Conservation (phyloP, 2,888 invertebrate species). For the Phytoseiulus persimilis region DNA sequence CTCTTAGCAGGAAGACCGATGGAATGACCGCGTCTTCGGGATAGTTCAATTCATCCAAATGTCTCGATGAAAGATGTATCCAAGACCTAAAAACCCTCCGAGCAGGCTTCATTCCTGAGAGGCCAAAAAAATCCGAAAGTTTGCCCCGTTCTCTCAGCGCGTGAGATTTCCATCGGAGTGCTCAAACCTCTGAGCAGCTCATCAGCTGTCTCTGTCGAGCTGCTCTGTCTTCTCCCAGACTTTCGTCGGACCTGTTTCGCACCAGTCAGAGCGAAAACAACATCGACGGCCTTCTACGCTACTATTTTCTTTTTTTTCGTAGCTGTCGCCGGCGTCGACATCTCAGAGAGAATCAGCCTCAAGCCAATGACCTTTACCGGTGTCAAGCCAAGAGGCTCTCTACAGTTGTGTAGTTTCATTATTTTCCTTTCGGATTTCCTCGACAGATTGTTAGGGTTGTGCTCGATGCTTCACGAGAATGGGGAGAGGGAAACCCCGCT, state of each 20-base stretch:
- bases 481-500: background rate
- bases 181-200: background rate
- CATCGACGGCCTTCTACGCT: background rate
- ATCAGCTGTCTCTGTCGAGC: background rate
- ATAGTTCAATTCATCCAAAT: no score
- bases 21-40: no score
- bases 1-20: no score
- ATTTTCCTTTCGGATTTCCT: background rate
- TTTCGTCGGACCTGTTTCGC: no score
- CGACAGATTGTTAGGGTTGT: background rate
- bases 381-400: background rate
- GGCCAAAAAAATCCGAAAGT: background rate
- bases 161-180: background rate
- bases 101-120: background rate
- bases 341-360: background rate
- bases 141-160: background rate
- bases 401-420: background rate
- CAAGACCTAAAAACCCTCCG: no score
- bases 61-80: no score
- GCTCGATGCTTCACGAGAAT: background rate
- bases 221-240: background rate
- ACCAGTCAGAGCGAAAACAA: background rate
- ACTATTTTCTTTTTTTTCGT: background rate
- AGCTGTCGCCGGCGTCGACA: background rate
- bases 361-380: background rate